phyloP scores from a whole-genome alignment of 2,888 invertebrate genomes.

The Phalera bucephala region DNA sequence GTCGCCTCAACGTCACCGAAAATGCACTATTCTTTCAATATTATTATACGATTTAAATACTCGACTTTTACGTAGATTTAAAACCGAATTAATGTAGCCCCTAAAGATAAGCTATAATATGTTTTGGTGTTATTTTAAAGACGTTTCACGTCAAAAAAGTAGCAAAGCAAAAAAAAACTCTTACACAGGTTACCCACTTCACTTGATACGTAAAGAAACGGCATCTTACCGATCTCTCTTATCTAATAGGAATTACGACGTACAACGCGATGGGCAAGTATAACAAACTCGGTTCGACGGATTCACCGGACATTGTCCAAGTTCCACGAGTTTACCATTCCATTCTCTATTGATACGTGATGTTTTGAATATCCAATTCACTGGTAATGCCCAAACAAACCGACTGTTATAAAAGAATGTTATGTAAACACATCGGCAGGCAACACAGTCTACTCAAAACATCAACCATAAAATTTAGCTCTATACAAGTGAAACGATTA shows the following conservation, averaged over 20 bases:
- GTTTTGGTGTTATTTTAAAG: too few species aligned
- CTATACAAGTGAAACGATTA: conserved; percentile 20
- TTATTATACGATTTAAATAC: too few species aligned
- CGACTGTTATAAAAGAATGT: conserved; percentile 50
- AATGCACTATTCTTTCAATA: too few species aligned
- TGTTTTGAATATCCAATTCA: conserved; percentile 58
- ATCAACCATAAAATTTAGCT: conserved; percentile 40
- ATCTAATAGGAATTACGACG: background rate
- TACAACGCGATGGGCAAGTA: conserved; percentile 18
- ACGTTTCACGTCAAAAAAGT: too few species aligned
- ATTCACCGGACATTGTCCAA: conserved; percentile 67
- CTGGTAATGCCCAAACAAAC: conserved; percentile 56
- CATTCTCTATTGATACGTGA: conserved; percentile 34
- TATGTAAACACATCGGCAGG: conserved; percentile 61
- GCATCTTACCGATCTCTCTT: too few species aligned
- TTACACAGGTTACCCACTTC: too few species aligned
- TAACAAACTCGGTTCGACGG: conserved; percentile 39
- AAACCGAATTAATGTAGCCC: too few species aligned
- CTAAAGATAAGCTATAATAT: too few species aligned
- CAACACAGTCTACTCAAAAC: conserved; percentile 45
- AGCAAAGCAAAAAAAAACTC: too few species aligned
- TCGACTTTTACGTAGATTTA: too few species aligned
- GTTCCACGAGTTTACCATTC: conserved; percentile 51
- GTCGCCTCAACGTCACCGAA: too few species aligned
- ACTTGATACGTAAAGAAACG: too few species aligned